Evolutionary conservation across 1,140 invertebrate genomes (phyloP), one percentile per base, ranked within the genome.

Genomic region (Helicoverpa zea): DNA sequence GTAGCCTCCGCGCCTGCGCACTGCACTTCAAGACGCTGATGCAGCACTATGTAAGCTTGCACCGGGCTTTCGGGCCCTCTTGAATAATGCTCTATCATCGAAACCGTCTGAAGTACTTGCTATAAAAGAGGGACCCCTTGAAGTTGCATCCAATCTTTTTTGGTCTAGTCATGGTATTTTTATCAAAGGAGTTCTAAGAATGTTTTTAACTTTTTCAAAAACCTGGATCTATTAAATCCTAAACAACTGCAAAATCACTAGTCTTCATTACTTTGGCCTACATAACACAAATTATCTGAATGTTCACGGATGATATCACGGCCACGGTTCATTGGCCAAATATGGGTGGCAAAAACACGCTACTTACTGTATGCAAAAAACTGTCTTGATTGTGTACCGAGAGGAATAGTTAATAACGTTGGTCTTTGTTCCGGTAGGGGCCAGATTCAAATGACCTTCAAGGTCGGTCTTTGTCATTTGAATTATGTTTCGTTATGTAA

Each of bases 1-100:
- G 84, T 10, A 72, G 51, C 43, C 18, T 59, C 29, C 73, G 81
- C 88, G 89, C 89, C 80, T 87, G 90, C 88, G 84, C 80, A 52
- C 30, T 87, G 87, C 87, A 88, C 86, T 83, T 64, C 23, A 75
- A 75, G 43, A 49, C 18, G 59, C 72, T 81, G 61, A 77, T 81
- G 81, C 78, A 80, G 78, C 52, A 80, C 12, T 63, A 29, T 51
- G 30, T 11, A 13, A 58, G 73, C 54, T 52, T 77, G 63, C 74
- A 76, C 51, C 9, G n/a, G 29, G 18, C n/a, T 35, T 54, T 59
- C 13, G 29, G 29, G 18, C n/a, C 51, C 61, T 47, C 58, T 79
- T 79, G 35, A 70, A 49, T 77, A 64, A 52, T 35, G 61, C 75
- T 56, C 56, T n/a, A 29, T 52, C 61, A 54, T 77, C 29, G 59